A percentile compares a stretch with the other conserved stretches of the same genome.
Evolutionary conservation across 2,113 vertebrate genomes (phyloP).

Genomic region (Zosterops japonicus): DNA sequence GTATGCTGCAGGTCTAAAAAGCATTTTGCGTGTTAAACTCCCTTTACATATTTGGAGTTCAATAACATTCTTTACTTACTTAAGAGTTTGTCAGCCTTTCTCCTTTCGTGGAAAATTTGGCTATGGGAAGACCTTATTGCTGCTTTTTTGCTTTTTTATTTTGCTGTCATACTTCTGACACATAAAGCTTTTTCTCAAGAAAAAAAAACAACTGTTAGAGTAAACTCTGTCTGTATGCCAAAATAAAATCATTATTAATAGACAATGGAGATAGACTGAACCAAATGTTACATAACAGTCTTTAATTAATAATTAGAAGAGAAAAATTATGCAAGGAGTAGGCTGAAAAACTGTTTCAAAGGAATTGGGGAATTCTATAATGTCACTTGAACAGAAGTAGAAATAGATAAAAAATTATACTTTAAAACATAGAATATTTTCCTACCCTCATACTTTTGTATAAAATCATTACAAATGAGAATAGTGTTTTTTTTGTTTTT

Average conservation of each 20-base stretch:
- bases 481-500: background rate
- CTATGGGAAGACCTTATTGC: background rate
- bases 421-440: background rate
- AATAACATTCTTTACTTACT: background rate
- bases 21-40: background rate
- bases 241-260: constrained; percentile 7
- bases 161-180: background rate
- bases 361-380: background rate
- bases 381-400: background rate
- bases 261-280: background rate
- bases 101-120: background rate
- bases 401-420: background rate
- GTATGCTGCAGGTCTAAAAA: background rate
- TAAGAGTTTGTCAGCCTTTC: background rate
- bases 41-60: background rate
- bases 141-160: background rate
- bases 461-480: background rate
- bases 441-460: background rate
- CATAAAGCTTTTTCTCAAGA: background rate
- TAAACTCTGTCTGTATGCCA: background rate
- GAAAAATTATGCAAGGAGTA: background rate
- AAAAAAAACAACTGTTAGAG: background rate
- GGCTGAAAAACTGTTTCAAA: background rate
- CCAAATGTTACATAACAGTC: background rate
- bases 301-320: constrained; percentile 5